phyloP scores from a whole-genome alignment of 64 coral and sea anemone genomes.

The Porites lutea region DNA sequence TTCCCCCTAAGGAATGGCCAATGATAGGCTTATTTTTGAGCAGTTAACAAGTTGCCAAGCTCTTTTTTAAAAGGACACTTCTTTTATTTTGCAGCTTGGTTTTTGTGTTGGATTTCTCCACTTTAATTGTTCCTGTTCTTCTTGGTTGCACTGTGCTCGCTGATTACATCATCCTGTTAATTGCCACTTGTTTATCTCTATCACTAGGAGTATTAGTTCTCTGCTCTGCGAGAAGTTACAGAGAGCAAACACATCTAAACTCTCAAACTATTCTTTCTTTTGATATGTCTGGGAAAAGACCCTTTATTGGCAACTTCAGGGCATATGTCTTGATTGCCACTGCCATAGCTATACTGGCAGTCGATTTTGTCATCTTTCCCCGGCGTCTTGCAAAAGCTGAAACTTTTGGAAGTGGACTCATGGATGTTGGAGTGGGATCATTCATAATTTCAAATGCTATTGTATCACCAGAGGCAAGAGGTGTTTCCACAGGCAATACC shows the following conservation, averaged over 20 bases:
- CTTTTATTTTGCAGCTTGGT: conserved; percentile 55
- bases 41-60: no score
- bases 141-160: conserved; percentile 81
- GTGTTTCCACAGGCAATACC: not conserved
- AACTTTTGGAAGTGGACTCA: conserved; percentile 92
- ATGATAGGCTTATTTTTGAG: no score
- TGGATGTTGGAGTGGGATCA: conserved; percentile 96
- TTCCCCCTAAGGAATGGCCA: no score
- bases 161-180: conserved; percentile 48
- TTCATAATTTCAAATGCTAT: conserved; percentile 98
- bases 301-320: conserved; percentile 84
- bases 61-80: no score
- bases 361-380: conserved; percentile 94
- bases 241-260: not conserved
- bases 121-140: conserved; percentile 74
- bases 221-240: not conserved
- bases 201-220: conserved; percentile 35
- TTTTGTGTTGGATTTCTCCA: conserved; percentile 64
- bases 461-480: conserved; percentile 87
- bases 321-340: conserved; percentile 94
- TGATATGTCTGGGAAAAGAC: conserved; percentile 47
- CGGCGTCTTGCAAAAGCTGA: conserved; percentile 95
- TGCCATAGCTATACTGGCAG: conserved; percentile 90
- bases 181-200: conserved; percentile 30
- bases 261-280: conserved; percentile 1